Evolutionary conservation across 2,113 vertebrate genomes (phyloP).

Genomic region (Grus americana): DNA sequence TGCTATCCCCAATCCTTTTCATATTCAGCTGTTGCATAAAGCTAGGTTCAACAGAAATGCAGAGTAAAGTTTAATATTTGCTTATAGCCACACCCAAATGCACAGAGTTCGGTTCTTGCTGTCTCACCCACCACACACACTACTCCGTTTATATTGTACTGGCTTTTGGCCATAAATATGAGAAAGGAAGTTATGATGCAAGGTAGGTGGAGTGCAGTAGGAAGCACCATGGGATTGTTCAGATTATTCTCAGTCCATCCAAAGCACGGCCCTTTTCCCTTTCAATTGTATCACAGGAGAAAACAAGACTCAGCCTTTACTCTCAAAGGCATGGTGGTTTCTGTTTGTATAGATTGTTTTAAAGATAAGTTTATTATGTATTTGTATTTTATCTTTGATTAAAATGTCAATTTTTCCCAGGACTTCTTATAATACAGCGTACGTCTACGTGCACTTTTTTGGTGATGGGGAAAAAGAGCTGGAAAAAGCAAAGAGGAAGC

Average conservation of each 20-base stretch:
- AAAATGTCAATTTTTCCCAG: neutral
- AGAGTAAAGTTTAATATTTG: neutral
- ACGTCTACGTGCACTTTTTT: neutral
- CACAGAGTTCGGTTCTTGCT: neutral
- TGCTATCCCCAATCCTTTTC: neutral
- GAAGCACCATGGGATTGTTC: slow-evolving; percentile 41
- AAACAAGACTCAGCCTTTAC: neutral
- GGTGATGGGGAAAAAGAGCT: neutral
- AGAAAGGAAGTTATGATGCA: slow-evolving; percentile 59
- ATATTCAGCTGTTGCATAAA: neutral
- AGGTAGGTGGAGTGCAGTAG: slow-evolving; percentile 55
- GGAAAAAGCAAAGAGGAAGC: neutral
- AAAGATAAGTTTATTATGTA: neutral
- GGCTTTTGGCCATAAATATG: slow-evolving; percentile 38
- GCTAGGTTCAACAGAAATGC: neutral
- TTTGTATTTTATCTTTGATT: neutral
- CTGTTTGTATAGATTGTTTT: neutral
- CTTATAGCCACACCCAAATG: neutral
- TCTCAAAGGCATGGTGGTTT: neutral
- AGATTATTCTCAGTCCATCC: slow-evolving; percentile 25
- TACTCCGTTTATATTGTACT: neutral
- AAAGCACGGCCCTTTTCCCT: slow-evolving; percentile 38
- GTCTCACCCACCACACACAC: neutral
- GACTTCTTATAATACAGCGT: neutral
- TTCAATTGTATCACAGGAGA: slow-evolving; percentile 27